phyloP scores from a whole-genome alignment of 1,140 invertebrate species.

The Pogonomyrmex californicus region DNA sequence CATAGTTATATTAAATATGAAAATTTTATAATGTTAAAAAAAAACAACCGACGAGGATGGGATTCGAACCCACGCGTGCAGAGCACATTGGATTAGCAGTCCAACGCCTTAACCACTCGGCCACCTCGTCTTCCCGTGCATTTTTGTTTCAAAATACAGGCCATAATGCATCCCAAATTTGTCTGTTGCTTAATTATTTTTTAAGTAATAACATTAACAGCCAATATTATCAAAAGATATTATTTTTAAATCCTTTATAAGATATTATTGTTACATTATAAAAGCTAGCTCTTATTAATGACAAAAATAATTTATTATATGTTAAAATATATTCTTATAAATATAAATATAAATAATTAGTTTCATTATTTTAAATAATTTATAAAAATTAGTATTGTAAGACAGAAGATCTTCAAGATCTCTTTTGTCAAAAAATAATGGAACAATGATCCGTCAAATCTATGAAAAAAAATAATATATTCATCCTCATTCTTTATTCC shows the following conservation, averaged over 20 bases:
- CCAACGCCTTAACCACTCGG: constrained; percentile 96
- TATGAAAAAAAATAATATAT: not conserved
- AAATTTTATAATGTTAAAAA: not conserved
- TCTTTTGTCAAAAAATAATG: not conserved
- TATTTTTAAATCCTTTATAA: not conserved
- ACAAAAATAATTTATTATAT: constrained; percentile 11
- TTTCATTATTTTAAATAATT: constrained; percentile 12
- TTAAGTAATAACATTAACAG: not conserved
- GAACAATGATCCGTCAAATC: not conserved
- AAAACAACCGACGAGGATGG: constrained; percentile 91
- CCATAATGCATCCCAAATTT: constrained; percentile 16
- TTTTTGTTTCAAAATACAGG: constrained; percentile 44
- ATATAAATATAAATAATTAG: not conserved
- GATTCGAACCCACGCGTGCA: constrained; percentile 96
- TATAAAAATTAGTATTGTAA: not conserved
- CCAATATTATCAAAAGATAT: not conserved
- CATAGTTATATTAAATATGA: not conserved
- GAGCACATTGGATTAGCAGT: constrained; percentile 93
- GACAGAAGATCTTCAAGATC: not conserved
- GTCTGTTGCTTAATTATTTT: not conserved
- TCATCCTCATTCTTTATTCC: not conserved
- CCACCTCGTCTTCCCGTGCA: constrained; percentile 90
- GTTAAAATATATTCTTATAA: not conserved
- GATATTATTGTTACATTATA: not conserved
- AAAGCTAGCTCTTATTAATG: not conserved